These are phyloP conservation scores for Blastobasis adustella DNA, from an alignment of 2,888 invertebrate genomes.

Conservation along the genomic window DNA sequence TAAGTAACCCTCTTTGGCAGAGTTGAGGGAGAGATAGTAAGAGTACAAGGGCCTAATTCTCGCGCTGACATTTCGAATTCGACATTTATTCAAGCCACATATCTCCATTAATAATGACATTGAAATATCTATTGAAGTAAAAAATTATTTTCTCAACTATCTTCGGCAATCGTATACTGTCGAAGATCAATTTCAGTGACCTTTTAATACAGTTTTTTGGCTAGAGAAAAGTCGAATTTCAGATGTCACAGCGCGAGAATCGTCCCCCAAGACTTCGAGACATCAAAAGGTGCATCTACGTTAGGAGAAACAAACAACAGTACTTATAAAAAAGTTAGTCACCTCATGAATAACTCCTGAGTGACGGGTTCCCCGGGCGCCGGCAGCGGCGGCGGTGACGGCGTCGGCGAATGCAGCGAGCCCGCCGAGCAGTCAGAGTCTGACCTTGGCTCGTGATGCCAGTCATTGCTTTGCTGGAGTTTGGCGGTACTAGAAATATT, in stretches of 20 bases:
- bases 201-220: too few relatives aligned
- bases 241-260: neutral
- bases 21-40: too few relatives aligned
- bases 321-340: neutral
- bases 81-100: too few relatives aligned
- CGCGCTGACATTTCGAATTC: too few relatives aligned
- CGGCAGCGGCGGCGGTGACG: conserved; percentile 59
- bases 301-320: neutral
- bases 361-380: conserved; percentile 43
- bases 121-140: too few relatives aligned
- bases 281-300: neutral
- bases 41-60: too few relatives aligned
- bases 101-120: too few relatives aligned
- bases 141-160: neutral
- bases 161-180: neutral
- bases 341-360: conserved; percentile 62
- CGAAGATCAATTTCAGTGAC: too few relatives aligned
- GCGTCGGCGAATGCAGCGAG: conserved; percentile 44
- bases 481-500: conserved; percentile 32
- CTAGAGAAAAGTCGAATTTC: too few relatives aligned
- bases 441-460: conserved; percentile 45
- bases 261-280: neutral
- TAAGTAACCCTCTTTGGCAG: too few relatives aligned
- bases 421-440: conserved; percentile 51
- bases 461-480: conserved; percentile 30